phyloP scores from a whole-genome alignment of 2,113 vertebrate genomes.

The Perccottus glenii region DNA sequence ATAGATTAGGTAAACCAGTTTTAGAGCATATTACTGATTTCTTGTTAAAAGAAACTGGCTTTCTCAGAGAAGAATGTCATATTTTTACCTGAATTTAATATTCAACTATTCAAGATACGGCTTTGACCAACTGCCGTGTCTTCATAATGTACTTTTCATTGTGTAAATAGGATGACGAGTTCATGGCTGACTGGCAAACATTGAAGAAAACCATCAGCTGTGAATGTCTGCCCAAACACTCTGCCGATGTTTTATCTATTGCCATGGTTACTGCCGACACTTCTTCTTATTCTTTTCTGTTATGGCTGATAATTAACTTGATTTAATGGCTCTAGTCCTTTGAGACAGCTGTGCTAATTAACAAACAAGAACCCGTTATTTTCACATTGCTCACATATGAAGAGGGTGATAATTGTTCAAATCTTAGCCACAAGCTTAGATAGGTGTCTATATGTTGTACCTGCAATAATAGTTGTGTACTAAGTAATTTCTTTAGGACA shows the following conservation, averaged over 20 bases:
- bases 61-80: conserved; percentile 4
- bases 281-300: conserved; percentile 18
- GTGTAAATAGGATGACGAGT: neutral
- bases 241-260: conserved; percentile 10
- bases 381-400: conserved; percentile 53
- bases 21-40: too few relatives aligned
- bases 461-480: neutral
- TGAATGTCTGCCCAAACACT: conserved; percentile 5
- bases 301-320: conserved; percentile 67
- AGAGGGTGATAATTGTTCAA: conserved; percentile 50
- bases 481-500: neutral
- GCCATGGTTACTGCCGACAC: conserved; percentile 21
- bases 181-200: neutral
- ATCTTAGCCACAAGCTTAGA: conserved; percentile 27
- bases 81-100: conserved; percentile 19
- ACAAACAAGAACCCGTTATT: conserved; percentile 55
- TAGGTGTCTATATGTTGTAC: conserved; percentile 5
- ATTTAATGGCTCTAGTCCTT: conserved; percentile 60
- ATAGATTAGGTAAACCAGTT: too few relatives aligned
- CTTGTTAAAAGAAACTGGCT: conserved; percentile 9
- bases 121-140: neutral
- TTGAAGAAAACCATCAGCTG: neutral
- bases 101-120: conserved; percentile 4
- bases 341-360: conserved; percentile 64
- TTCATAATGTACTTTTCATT: conserved; percentile 3